These are phyloP conservation scores for Osedax frankpressi DNA, from an alignment of 2,888 invertebrate species.

Conservation along the genomic window DNA sequence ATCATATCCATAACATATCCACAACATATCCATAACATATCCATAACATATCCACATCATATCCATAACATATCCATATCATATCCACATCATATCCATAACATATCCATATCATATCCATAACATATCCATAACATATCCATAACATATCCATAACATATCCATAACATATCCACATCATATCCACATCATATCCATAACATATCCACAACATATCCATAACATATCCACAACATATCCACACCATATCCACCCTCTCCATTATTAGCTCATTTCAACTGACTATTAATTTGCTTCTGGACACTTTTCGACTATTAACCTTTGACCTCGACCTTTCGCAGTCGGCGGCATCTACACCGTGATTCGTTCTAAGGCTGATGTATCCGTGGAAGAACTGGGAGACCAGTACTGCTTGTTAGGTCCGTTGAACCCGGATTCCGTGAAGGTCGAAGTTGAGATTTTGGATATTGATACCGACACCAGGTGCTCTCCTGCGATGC, in stretches of 20 bases:
- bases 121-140: no score
- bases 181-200: no score
- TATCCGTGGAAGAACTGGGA: constrained; percentile 92
- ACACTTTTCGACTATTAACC: constrained; percentile 28
- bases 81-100: no score
- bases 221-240: background rate
- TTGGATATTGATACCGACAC: constrained; percentile 56
- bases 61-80: no score
- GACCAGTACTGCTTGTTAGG: constrained; percentile 88
- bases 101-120: no score
- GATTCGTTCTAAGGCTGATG: constrained; percentile 87
- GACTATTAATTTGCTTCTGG: no score
- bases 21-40: no score
- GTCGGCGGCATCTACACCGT: constrained; percentile 99
- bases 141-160: no score
- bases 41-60: no score
- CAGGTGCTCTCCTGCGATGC: constrained; percentile 18
- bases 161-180: no score
- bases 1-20: no score
- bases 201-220: background rate
- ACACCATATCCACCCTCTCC: background rate
- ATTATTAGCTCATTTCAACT: no score
- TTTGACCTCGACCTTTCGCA: constrained; percentile 46
- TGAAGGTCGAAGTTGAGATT: constrained; percentile 87
- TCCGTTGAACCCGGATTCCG: constrained; percentile 85